Evolutionary conservation across 2,113 vertebrate genomes (phyloP), one percentile per base, ranked within the genome.

Genomic region (Bos indicus): DNA sequence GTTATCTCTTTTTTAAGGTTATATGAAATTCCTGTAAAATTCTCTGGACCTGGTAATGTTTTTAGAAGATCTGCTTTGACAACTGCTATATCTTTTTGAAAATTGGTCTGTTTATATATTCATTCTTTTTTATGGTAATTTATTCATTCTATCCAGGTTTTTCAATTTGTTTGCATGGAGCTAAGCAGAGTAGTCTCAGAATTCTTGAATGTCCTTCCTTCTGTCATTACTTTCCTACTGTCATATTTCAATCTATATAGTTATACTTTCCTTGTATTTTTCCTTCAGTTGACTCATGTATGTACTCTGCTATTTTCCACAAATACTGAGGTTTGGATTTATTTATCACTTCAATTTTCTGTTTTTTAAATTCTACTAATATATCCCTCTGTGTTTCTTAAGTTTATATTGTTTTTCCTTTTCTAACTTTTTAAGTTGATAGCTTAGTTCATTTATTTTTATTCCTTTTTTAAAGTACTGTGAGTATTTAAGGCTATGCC

Each of bases 111-210:
- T 83, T 96, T 94, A 51, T 40, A 92, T 94, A 93, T 40, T 82
- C 57, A 80, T 25, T 84, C 51, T 62, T 91, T 83, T 84, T 92
- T 95, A 94, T 95, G 78, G 91, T 92, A 95, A 98, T 97, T 94
- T 97, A 94, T 97, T 98, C 93, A 97, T 83, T 94, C 96, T 54
- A 90, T 81, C 57, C 43, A 88, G 85, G 28, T 92, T 97, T 97
- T 87, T 90, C 67, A 16, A 74, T 90, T 94, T 62, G 94, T 94
- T 96, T 96, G 82, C 74, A 95, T 77, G 88, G 62, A 57, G 46
- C 84, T 88, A 59, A 96, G 25, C 56, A 46, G 21, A 94, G 84
- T 89, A 93, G 62, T 96, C 74, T 81, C 62, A 87, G 57, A 97
- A 92, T 94, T 94, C 46, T 97, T 87, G 62, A 83, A 83, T 92